Evolutionary conservation across 2,888 invertebrate species (phyloP), one percentile per base, ranked within the genome.

Genomic region (Aphrophora alni): DNA sequence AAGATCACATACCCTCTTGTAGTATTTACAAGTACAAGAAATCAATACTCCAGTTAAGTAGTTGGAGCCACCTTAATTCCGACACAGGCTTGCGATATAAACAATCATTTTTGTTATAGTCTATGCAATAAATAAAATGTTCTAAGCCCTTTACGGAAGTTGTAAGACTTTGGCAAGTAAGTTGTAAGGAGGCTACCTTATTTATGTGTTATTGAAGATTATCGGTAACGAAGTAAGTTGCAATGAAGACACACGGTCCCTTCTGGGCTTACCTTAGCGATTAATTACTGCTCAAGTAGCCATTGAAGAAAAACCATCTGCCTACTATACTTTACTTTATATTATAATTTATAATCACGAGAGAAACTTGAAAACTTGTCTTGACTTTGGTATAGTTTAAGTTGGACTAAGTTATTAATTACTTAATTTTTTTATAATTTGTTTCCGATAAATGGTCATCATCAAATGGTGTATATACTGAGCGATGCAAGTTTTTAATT

Each of bases 151-250:
- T 76, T 77, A 76, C 72, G 73, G 81, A 78, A 79, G 75, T 81
- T 78, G 44, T 81, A 78, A 81, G 81, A 78, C 82, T 79, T 76
- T 70, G 79, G 68, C 69, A 77, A 79, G 75, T 79, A 71, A 77
- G 59, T 76, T 75, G 81, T 74, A 77, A 80, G 81, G 78, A 78
- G 83, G 82, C 83, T 80, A 81, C 83, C 83, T 83, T 85, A 85
- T 86, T 86, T 85, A 86, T 86, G 86, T 85, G 84, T 84, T 85
- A 85, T 84, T 84, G 84, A 83, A 84, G 86, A 86, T 86, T 86
- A 86, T 86, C 86, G 85, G 82, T 82, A 80, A 77, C 69, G 28
- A 80, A 24, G 27, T n/a, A 59, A 73, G 77, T 74, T 59, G 76
- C 77, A 74, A 81, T 81, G 78, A 81, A 81, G 81, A 81, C 81